phyloP scores from a whole-genome alignment of 2,113 vertebrate genomes.

The Myotis davidii region DNA sequence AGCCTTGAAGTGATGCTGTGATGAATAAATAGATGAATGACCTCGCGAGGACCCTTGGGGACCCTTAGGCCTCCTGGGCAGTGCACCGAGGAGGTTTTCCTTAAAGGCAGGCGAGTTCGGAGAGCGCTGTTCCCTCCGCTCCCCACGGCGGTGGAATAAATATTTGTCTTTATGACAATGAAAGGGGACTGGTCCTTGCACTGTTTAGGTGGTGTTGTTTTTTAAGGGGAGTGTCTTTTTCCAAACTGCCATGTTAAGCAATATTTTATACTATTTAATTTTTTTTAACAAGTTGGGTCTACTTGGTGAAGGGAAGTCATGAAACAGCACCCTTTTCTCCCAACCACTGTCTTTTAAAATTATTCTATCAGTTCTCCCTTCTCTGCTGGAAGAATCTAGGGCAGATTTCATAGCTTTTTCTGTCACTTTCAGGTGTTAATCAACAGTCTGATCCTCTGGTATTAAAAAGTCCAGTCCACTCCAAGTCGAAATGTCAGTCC shows the following conservation, averaged over 20 bases:
- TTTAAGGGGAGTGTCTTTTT: not conserved
- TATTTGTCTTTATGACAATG: not conserved
- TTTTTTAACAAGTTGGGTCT: not conserved
- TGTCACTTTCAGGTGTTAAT: constrained; percentile 53
- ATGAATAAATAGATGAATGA: no score
- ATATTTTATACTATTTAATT: not conserved
- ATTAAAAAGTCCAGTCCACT: constrained; percentile 33
- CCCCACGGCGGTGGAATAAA: not conserved
- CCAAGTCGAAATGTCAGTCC: constrained; percentile 20
- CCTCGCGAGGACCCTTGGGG: not conserved
- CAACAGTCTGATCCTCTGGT: constrained; percentile 4
- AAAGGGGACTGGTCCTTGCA: not conserved
- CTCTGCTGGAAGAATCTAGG: constrained; percentile 56
- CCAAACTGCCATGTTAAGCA: not conserved
- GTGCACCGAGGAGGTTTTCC: not conserved
- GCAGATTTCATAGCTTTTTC: constrained; percentile 50
- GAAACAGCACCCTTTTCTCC: not conserved
- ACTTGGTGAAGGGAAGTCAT: not conserved
- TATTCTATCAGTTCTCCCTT: constrained; percentile 7
- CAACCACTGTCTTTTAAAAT: constrained; percentile 40
- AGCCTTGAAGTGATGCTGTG: not conserved
- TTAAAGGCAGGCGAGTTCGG: not conserved
- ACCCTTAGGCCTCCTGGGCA: not conserved
- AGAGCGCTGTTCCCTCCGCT: not conserved
- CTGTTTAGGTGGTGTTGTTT: not conserved